Percentiles rank a stretch among this genome's conserved stretches.
Conservation (phyloP, 1,140 invertebrate species). For the Thaumatotibia leucotreta region DNA sequence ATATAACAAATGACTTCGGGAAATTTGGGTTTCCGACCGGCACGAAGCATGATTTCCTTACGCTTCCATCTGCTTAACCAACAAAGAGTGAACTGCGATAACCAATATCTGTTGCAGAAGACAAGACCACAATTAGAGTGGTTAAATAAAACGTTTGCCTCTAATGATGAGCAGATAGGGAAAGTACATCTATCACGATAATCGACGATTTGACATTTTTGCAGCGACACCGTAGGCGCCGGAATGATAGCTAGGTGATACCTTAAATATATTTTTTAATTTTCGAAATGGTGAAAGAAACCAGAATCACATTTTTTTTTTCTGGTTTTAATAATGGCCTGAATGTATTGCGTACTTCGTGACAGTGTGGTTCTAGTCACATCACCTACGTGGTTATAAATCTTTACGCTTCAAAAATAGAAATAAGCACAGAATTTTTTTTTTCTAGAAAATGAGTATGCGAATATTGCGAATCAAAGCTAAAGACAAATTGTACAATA, state of each 20-base stretch:
- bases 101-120: background rate
- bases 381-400: no score
- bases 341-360: no score
- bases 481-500: no score
- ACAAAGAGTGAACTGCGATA: background rate
- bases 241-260: background rate
- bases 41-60: background rate
- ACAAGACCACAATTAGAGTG: background rate
- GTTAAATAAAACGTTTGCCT: background rate
- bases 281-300: no score
- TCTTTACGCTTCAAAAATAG: no score
- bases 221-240: background rate
- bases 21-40: constrained; percentile 6
- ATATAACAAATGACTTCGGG: constrained; percentile 7
- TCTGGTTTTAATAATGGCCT: no score
- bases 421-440: no score
- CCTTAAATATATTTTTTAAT: background rate
- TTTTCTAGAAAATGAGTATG: no score
- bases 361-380: no score
- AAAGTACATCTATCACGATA: background rate
- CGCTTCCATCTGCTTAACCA: background rate
- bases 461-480: no score
- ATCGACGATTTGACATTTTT: background rate
- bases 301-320: no score
- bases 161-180: background rate